These are phyloP conservation scores for Ochotona princeps DNA, from an alignment of 2,113 vertebrate genomes.

Conservation along the genomic window DNA sequence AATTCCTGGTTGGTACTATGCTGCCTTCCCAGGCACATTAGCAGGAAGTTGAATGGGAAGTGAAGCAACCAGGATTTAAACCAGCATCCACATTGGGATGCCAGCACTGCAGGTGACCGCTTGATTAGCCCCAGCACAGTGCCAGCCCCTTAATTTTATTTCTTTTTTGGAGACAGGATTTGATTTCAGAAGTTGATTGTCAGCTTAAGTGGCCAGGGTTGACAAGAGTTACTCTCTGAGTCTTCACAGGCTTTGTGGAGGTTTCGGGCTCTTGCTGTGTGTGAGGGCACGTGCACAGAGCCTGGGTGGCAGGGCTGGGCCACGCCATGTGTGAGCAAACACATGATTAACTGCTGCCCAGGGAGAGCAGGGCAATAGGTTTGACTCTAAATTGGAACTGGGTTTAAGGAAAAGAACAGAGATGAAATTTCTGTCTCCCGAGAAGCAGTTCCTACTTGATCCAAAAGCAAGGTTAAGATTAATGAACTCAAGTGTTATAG, in stretches of 20 bases:
- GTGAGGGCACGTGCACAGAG: accelerated
- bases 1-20: too few relatives aligned
- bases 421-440: constrained; percentile 61
- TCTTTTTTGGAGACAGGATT: too few relatives aligned
- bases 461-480: constrained; percentile 77
- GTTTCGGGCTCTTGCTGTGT: too few relatives aligned
- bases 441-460: constrained; percentile 73
- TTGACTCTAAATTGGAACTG: constrained; percentile 63
- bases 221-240: background rate
- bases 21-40: too few relatives aligned
- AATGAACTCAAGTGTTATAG: constrained; percentile 75
- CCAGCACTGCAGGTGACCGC: too few relatives aligned
- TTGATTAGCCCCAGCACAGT: too few relatives aligned
- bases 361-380: constrained; percentile 52
- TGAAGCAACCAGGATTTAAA: too few relatives aligned
- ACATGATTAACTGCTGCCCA: constrained; percentile 60
- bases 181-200: background rate
- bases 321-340: constrained; percentile 3
- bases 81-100: too few relatives aligned
- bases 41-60: too few relatives aligned
- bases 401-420: constrained; percentile 72
- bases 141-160: too few relatives aligned
- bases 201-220: background rate
- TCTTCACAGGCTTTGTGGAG: too few relatives aligned
- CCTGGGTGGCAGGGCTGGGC: background rate